Conservation (phyloP, 2,797 vertebrate species). For the Silurus aristotelis region DNA sequence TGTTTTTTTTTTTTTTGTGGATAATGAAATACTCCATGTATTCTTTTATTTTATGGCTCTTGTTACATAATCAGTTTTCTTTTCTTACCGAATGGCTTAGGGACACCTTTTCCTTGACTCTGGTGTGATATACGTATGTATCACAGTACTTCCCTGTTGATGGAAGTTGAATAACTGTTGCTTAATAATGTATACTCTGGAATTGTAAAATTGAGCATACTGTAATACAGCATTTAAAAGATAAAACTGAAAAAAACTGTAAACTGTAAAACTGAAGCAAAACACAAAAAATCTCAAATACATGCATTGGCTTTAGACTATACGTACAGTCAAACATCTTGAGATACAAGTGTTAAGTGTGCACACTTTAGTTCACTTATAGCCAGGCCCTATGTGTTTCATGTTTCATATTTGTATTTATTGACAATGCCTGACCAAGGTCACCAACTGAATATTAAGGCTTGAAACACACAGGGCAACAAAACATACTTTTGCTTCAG, state of each 20-base stretch:
- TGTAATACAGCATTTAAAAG: not conserved
- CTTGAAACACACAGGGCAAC: not conserved
- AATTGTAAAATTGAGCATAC: not conserved
- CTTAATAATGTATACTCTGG: not conserved
- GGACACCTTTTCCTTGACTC: not conserved
- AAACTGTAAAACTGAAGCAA: not conserved
- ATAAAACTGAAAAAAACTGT: not conserved
- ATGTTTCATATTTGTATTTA: not conserved
- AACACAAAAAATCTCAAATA: not conserved
- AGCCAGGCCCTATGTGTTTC: not conserved
- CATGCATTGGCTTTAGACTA: not conserved
- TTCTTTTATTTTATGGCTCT: no score
- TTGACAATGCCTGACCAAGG: not conserved
- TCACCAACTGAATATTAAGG: not conserved
- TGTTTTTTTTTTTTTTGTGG: no score
- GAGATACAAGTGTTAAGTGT: not conserved
- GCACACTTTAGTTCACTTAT: not conserved
- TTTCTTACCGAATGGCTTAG: not conserved
- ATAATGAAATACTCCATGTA: not conserved
- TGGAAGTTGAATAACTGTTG: slow-evolving; percentile 1
- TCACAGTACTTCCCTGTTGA: not conserved
- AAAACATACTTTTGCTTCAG: slow-evolving; percentile 48
- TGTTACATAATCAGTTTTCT: not conserved
- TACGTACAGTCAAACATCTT: not conserved
- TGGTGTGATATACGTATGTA: not conserved